Conservation (phyloP, 2,797 vertebrate genomes). For the Hippopotamyrus pictus region DNA sequence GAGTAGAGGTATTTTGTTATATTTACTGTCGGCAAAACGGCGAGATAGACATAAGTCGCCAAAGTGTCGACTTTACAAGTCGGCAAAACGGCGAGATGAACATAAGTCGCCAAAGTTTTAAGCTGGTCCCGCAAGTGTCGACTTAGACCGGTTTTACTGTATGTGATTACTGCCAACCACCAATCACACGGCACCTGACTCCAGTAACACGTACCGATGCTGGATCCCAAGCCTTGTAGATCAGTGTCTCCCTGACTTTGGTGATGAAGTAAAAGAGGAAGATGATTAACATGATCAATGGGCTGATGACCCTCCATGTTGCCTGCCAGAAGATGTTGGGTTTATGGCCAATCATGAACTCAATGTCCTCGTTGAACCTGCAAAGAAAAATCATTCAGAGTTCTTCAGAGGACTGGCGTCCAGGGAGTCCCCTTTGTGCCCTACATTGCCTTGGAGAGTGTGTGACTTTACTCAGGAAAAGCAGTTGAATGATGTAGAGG, state of each 20-base stretch:
- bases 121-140: no score
- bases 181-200: neutral
- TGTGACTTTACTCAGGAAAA: neutral
- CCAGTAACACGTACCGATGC: conserved; percentile 52
- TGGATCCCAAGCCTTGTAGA: conserved; percentile 67
- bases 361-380: conserved; percentile 80
- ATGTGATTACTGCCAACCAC: neutral
- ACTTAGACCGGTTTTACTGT: no score
- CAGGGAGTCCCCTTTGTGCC: neutral
- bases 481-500: neutral
- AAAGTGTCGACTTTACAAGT: no score
- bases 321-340: conserved; percentile 84
- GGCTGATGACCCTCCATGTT: conserved; percentile 76
- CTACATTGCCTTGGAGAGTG: neutral
- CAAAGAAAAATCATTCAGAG: neutral
- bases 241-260: conserved; percentile 54
- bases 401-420: neutral
- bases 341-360: conserved; percentile 82
- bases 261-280: conserved; percentile 79
- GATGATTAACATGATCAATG: conserved; percentile 75
- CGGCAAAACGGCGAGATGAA: no score
- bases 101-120: no score
- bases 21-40: no score
- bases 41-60: no score
- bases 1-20: no score